Percentiles rank a stretch among this genome's conserved stretches.
Evolutionary conservation across 2,888 invertebrate genomes (phyloP).

Genomic region (Cryptocephalus moraei): DNA sequence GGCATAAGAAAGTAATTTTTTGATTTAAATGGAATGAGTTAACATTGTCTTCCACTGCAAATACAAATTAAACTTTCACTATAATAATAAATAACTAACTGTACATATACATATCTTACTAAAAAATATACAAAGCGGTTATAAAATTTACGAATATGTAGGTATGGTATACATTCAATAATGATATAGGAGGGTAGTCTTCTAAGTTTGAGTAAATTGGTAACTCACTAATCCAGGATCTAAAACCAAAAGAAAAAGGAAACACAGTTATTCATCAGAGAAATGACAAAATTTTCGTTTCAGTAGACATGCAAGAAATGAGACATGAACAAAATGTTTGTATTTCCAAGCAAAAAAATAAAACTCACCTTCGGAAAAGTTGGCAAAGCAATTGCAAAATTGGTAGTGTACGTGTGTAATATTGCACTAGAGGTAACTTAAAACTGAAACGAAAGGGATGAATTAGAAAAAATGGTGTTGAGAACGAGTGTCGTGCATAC

Average conservation of each 20-base stretch:
- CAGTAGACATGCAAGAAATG: constrained; percentile 3
- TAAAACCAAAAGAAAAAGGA: constrained; percentile 25
- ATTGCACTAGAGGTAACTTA: constrained; percentile 40
- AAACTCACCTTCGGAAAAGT: constrained; percentile 21
- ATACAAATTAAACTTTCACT: too few relatives aligned
- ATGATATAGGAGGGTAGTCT: constrained; percentile 7
- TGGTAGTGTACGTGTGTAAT: constrained; percentile 14
- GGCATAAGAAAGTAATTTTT: too few relatives aligned
- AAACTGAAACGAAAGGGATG: constrained; percentile 39
- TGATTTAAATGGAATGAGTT: too few relatives aligned
- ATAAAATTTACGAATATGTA: constrained; percentile 23
- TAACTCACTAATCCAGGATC: constrained; percentile 43
- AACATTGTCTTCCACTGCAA: too few relatives aligned
- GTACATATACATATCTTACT: constrained; percentile 5
- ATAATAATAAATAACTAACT: neutral
- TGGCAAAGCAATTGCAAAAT: constrained; percentile 21
- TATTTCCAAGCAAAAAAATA: neutral
- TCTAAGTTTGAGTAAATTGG: constrained; percentile 42
- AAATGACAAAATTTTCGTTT: neutral
- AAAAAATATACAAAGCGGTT: constrained; percentile 28
- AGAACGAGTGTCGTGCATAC: neutral
- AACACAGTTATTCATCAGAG: neutral
- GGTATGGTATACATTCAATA: constrained; percentile 19
- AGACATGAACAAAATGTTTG: neutral
- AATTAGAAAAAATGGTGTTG: constrained; percentile 32